These are phyloP conservation scores for Thunnus thynnus DNA, from an alignment of 2,113 vertebrate genomes.

Conservation along the genomic window DNA sequence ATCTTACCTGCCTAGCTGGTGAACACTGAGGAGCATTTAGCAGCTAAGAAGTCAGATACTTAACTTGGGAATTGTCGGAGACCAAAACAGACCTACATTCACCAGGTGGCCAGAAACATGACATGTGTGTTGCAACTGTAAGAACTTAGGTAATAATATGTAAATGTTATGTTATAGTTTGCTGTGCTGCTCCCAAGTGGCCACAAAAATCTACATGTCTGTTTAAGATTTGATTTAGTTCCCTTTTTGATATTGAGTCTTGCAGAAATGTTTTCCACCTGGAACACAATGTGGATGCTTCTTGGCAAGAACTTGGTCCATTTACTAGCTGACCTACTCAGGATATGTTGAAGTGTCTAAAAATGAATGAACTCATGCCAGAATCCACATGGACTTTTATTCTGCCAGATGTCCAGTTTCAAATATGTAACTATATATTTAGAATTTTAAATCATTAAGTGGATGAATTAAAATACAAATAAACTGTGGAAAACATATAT, in stretches of 20 bases:
- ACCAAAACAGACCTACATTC: neutral
- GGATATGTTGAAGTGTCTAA: too few relatives aligned
- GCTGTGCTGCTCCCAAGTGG: too few relatives aligned
- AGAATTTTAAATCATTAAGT: neutral
- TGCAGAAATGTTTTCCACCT: neutral
- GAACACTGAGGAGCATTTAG: neutral
- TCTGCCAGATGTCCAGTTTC: neutral
- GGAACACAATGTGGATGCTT: neutral
- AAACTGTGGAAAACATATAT: neutral
- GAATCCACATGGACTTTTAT: neutral
- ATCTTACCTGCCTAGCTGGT: neutral
- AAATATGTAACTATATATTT: neutral
- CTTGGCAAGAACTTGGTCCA: neutral
- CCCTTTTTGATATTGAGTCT: neutral
- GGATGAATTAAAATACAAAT: neutral
- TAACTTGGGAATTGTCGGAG: neutral
- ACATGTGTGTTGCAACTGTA: too few relatives aligned
- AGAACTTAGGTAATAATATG: too few relatives aligned
- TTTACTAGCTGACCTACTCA: neutral
- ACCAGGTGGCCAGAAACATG: neutral
- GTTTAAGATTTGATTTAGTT: neutral
- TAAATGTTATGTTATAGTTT: too few relatives aligned
- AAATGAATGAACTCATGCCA: neutral
- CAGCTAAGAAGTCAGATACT: neutral
- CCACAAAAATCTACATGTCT: too few relatives aligned